These are phyloP conservation scores for Stomatorhinus walkeri DNA, from an alignment of 2,797 vertebrate genomes.

Conservation along the genomic window DNA sequence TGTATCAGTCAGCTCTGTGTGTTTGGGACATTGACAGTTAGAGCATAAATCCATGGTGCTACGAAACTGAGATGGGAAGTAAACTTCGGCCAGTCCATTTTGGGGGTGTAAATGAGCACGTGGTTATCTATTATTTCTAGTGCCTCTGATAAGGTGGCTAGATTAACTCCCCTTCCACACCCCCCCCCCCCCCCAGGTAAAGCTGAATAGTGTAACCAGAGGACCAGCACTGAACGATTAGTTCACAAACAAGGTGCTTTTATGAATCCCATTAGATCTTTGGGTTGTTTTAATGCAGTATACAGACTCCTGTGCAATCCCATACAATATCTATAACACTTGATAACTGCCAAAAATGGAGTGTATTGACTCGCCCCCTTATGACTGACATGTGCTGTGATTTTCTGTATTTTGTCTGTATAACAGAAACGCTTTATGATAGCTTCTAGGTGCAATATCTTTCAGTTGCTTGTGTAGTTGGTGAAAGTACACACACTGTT, in stretches of 20 bases:
- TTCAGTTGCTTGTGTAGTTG: not conserved
- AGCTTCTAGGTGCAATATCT: constrained; percentile 19
- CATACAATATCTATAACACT: not conserved
- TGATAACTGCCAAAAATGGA: constrained; percentile 6
- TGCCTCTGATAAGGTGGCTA: not conserved
- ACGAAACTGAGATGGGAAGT: constrained; percentile 9
- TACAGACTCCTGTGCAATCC: constrained; percentile 7
- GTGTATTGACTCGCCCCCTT: constrained; percentile 11
- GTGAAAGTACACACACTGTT: constrained; percentile 1
- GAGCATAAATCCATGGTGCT: constrained; percentile 31
- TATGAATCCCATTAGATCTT: not conserved
- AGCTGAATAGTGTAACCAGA: not conserved
- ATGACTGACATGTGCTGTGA: constrained; percentile 10
- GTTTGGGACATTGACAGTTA: constrained; percentile 18
- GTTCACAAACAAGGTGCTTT: constrained; percentile 5
- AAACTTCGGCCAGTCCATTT: not conserved
- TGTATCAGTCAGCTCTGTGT: not conserved
- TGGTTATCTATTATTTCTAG: not conserved
- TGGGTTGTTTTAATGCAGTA: constrained; percentile 9
- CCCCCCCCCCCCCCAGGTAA: not conserved
- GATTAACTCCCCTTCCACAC: not conserved
- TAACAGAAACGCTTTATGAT: constrained; percentile 3
- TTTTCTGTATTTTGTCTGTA: not conserved
- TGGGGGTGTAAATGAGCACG: not conserved
- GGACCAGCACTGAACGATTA: not conserved